These are phyloP conservation scores for Cloeon dipterum DNA, from an alignment of 2,888 invertebrate species.

Conservation along the genomic window DNA sequence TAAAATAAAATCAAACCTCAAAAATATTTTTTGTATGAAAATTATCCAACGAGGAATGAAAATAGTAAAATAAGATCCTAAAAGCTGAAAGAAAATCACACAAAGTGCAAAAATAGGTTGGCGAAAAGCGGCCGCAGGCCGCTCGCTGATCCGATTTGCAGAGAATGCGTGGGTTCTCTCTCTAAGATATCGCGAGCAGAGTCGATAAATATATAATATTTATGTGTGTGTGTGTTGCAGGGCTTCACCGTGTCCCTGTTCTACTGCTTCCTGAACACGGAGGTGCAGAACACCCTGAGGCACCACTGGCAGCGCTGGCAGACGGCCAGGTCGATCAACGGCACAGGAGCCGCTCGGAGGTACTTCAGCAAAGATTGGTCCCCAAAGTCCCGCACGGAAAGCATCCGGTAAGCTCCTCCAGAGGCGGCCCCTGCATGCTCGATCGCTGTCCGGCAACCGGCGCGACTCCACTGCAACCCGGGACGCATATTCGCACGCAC, in stretches of 20 bases:
- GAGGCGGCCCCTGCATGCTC: conserved; percentile 5
- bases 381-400: conserved; percentile 17
- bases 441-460: conserved; percentile 3
- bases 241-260: conserved; percentile 75
- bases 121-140: no score
- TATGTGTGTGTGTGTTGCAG: conserved; percentile 31
- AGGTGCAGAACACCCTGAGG: conserved; percentile 63
- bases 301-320: conserved; percentile 66
- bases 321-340: conserved; percentile 36
- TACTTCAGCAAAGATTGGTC: conserved; percentile 69
- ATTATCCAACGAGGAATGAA: no score
- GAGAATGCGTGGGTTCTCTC: no score
- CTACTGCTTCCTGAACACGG: conserved; percentile 83
- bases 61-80: no score
- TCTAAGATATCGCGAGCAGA: no score
- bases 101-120: no score
- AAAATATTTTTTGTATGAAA: no score
- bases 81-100: no score
- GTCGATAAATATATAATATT: no score
- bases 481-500: no score
- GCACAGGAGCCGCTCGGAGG: conserved; percentile 30
- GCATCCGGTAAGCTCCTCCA: conserved; percentile 14
- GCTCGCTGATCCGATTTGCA: no score
- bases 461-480: neutral
- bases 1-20: no score